Evolutionary conservation across 2,113 vertebrate genomes (phyloP).

Genomic region (Herpetotheres cachinnans): DNA sequence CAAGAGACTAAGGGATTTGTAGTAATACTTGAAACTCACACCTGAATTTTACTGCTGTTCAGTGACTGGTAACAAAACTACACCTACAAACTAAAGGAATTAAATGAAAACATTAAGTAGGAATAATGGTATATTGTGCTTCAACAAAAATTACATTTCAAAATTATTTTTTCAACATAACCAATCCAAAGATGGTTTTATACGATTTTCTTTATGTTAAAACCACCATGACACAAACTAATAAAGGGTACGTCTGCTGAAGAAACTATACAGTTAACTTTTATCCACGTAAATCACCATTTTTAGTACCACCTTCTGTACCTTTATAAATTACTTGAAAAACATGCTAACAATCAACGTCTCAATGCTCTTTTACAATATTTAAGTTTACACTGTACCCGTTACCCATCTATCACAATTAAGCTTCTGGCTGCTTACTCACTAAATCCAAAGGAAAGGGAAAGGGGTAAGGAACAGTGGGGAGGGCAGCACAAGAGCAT

Average conservation of each 20-base stretch:
- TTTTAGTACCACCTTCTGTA: neutral
- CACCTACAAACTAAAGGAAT: neutral
- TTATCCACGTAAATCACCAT: neutral
- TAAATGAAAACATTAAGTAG: neutral
- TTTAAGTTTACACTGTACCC: neutral
- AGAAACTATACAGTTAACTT: neutral
- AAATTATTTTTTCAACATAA: neutral
- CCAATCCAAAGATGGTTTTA: neutral
- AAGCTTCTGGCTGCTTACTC: neutral
- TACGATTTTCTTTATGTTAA: neutral
- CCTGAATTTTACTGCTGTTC: neutral
- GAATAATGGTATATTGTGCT: neutral
- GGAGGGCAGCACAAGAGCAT: neutral
- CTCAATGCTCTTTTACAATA: neutral
- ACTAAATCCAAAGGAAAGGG: neutral
- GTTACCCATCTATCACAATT: neutral
- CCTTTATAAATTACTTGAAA: neutral
- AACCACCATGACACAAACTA: neutral
- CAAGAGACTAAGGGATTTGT: neutral
- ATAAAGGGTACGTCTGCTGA: neutral
- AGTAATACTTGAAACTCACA: neutral
- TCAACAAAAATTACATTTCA: neutral
- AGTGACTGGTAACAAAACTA: neutral
- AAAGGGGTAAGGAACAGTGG: neutral
- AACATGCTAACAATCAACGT: neutral